Evolutionary conservation across 2,888 invertebrate species (phyloP).

Genomic region (Acholoe squamosa): DNA sequence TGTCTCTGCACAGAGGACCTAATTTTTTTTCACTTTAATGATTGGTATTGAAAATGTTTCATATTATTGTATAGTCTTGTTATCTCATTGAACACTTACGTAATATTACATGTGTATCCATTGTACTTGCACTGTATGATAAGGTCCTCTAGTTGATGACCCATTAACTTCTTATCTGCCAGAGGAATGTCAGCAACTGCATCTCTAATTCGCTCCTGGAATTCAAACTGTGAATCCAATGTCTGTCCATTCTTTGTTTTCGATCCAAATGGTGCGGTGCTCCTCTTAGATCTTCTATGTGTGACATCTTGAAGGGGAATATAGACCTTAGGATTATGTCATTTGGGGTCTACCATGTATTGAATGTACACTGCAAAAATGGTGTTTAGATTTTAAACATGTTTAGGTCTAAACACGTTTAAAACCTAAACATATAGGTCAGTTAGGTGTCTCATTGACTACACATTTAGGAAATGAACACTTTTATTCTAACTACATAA

Average conservation of each 20-base stretch:
- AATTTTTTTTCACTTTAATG: not conserved
- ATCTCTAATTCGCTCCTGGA: not conserved
- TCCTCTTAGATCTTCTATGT: not conserved
- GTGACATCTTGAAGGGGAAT: not conserved
- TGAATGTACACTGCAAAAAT: too few species aligned
- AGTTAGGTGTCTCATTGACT: too few species aligned
- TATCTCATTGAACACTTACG: not conserved
- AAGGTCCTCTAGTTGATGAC: constrained; percentile 2
- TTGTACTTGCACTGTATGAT: constrained; percentile 33
- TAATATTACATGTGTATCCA: constrained; percentile 34
- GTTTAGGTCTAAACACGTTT: too few species aligned
- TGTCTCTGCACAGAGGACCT: not conserved
- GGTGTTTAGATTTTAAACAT: too few species aligned
- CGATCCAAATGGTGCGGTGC: not conserved
- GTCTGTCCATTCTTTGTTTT: not conserved
- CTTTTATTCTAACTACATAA: too few species aligned
- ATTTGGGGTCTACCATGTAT: too few species aligned
- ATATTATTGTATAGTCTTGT: too few species aligned
- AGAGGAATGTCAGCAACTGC: not conserved
- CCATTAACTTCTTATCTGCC: not conserved
- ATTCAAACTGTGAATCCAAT: not conserved
- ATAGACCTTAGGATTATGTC: too few species aligned
- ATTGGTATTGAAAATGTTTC: not conserved
- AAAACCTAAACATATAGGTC: too few species aligned
- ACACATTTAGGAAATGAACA: too few species aligned